Conservation (phyloP, 2,113 vertebrate genomes). For the Vombatus ursinus region DNA sequence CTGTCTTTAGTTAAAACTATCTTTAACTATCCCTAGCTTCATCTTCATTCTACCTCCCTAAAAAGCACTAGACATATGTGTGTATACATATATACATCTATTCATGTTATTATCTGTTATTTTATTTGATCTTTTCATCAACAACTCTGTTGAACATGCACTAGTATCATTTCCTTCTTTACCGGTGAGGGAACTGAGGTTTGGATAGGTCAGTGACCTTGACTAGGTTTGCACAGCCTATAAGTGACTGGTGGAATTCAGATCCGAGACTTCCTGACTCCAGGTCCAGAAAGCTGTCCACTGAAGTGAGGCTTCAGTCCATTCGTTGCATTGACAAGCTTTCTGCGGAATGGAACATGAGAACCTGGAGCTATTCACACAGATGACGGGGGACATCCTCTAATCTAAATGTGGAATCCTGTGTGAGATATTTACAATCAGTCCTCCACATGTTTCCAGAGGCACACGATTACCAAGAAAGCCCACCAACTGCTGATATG, state of each 20-base stretch:
- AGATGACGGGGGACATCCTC: neutral
- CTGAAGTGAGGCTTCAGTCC: neutral
- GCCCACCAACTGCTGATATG: neutral
- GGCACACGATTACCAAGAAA: no score
- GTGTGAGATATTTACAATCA: neutral
- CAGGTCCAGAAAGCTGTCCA: neutral
- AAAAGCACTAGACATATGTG: neutral
- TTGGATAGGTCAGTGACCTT: neutral
- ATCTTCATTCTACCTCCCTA: neutral
- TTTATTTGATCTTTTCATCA: neutral
- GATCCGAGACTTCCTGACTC: neutral
- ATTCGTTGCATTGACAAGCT: neutral
- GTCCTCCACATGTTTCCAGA: neutral
- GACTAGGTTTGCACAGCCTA: no score
- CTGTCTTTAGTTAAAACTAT: no score
- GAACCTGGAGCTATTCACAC: neutral
- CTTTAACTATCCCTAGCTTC: neutral
- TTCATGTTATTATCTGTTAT: neutral
- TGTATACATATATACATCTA: no score
- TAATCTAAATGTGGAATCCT: neutral
- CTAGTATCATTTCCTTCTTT: neutral
- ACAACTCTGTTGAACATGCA: neutral
- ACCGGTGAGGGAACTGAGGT: neutral
- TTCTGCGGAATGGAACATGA: no score
- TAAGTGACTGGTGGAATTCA: neutral